Percentiles rank a stretch among this genome's conserved stretches.
Evolutionary conservation across 2,113 vertebrate genomes (phyloP).

Genomic region (Spea multiplicata): DNA sequence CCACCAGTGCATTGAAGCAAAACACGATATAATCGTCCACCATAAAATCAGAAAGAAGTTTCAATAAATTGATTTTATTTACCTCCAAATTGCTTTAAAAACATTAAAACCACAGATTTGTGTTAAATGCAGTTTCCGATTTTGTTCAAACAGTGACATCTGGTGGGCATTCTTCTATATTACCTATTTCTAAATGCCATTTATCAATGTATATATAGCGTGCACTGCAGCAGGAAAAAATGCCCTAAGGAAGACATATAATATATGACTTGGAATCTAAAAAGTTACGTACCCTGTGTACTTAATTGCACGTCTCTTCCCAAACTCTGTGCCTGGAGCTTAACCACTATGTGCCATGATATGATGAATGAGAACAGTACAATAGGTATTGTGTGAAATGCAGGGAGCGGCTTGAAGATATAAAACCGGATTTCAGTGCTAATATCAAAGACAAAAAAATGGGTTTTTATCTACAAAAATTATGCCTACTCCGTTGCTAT

Average conservation of each 20-base stretch:
- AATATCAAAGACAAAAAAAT: too few relatives aligned
- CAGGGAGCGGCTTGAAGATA: background rate
- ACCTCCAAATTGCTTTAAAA: too few relatives aligned
- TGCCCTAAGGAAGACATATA: background rate
- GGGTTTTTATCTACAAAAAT: too few relatives aligned
- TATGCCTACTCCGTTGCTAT: too few relatives aligned
- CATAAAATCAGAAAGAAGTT: too few relatives aligned
- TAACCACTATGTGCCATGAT: background rate
- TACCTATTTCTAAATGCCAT: background rate
- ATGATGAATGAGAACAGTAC: background rate
- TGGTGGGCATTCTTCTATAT: conserved; percentile 1
- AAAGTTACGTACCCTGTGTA: background rate
- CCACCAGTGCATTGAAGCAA: too few relatives aligned
- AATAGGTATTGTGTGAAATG: background rate
- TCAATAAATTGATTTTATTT: too few relatives aligned
- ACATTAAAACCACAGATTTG: too few relatives aligned
- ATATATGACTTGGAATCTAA: background rate
- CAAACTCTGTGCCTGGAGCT: background rate
- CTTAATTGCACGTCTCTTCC: background rate
- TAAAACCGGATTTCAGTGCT: too few relatives aligned
- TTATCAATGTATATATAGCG: background rate
- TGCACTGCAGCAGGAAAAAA: background rate
- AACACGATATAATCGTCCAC: too few relatives aligned
- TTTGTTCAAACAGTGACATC: conserved; percentile 11
- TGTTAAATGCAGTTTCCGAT: background rate